These are phyloP conservation scores for Philopedon plagiatum DNA, from an alignment of 2,888 invertebrate genomes.

Conservation along the genomic window DNA sequence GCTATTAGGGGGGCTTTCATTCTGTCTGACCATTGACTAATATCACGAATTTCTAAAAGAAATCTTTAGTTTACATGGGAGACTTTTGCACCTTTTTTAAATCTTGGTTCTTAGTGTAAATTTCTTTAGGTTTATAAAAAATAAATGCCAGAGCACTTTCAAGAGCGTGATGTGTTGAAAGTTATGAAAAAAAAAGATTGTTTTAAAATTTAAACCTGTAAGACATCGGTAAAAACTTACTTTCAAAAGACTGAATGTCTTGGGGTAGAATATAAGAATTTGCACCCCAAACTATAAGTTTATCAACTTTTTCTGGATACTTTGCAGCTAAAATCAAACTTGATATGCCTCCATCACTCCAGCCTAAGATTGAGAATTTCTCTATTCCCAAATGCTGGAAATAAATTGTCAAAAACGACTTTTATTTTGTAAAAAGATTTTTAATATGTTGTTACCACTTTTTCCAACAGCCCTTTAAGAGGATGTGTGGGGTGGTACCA, in stretches of 20 bases:
- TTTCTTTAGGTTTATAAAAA: no score
- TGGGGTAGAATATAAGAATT: slow-evolving; percentile 81
- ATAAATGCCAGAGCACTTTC: no score
- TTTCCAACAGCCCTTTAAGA: no score
- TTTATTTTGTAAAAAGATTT: no score
- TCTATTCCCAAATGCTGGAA: slow-evolving; percentile 74
- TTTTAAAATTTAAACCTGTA: no score
- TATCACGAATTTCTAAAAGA: slow-evolving; percentile 77
- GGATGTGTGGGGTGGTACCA: no score
- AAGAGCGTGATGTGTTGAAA: no score
- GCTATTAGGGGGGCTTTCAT: slow-evolving; percentile 82
- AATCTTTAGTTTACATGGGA: slow-evolving; percentile 5
- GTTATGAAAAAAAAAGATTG: no score
- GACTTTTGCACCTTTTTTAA: no score
- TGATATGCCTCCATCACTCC: slow-evolving; percentile 91
- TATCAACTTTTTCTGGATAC: slow-evolving; percentile 77
- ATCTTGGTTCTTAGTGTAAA: no score
- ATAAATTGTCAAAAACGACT: no score
- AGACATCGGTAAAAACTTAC: slow-evolving; percentile 70
- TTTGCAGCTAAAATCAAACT: slow-evolving; percentile 83
- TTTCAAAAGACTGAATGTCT: slow-evolving; percentile 77
- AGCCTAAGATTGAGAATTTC: slow-evolving; percentile 85
- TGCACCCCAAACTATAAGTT: slow-evolving; percentile 84
- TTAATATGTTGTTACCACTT: no score
- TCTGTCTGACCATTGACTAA: slow-evolving; percentile 83